These are phyloP conservation scores for Phortica okadai DNA, from an alignment of 2,888 invertebrate species.

Conservation along the genomic window DNA sequence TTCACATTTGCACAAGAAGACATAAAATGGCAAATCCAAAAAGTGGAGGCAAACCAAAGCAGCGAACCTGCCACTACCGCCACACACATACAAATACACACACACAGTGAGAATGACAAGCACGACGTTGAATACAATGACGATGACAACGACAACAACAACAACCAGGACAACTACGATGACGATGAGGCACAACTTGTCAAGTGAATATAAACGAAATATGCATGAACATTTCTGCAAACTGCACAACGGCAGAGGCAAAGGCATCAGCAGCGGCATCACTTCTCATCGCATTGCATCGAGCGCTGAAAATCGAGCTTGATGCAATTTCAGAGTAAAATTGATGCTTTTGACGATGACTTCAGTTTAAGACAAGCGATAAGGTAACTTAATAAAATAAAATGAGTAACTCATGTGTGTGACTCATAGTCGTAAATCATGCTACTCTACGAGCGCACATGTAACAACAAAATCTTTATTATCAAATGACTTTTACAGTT, in stretches of 20 bases:
- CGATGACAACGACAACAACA: slow-evolving; percentile 32
- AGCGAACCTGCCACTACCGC: slow-evolving; percentile 47
- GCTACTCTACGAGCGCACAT: no score
- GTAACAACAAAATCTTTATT: no score
- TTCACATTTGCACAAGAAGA: background rate
- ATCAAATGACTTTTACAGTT: no score
- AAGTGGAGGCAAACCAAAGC: background rate
- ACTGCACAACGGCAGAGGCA: background rate
- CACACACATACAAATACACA: slow-evolving; percentile 57
- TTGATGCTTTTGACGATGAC: background rate
- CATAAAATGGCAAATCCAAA: background rate
- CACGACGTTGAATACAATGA: background rate
- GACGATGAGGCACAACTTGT: slow-evolving; percentile 57
- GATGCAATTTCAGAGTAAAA: background rate
- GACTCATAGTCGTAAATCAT: no score
- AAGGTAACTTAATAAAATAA: no score
- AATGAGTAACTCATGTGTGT: no score
- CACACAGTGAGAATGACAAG: slow-evolving; percentile 41
- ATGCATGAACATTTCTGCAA: background rate
- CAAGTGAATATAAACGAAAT: slow-evolving; percentile 57
- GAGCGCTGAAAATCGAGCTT: background rate
- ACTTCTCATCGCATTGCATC: no score
- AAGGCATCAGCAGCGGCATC: background rate
- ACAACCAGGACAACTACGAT: background rate
- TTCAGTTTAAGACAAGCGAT: background rate